These are phyloP conservation scores for Drosophila murphyi DNA, from an alignment of 1,140 invertebrate species.

Conservation along the genomic window DNA sequence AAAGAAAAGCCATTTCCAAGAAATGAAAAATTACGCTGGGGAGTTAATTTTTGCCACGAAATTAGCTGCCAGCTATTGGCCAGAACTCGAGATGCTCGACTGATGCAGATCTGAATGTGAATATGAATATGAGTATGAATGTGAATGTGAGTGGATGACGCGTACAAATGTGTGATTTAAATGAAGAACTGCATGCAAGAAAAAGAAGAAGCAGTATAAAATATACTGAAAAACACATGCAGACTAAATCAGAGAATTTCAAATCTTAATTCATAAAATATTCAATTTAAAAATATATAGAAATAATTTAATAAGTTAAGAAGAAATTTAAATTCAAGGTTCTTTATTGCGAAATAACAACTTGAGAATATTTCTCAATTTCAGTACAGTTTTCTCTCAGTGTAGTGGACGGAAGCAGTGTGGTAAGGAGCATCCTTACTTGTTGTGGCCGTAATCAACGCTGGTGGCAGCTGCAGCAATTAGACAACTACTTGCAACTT, in stretches of 20 bases:
- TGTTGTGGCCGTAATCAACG: slow-evolving; percentile 1
- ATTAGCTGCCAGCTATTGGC: slow-evolving; percentile 74
- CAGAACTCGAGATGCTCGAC: slow-evolving; percentile 15
- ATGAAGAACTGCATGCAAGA: slow-evolving; percentile 55
- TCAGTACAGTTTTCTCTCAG: neutral
- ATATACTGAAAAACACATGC: neutral
- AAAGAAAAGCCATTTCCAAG: slow-evolving; percentile 63
- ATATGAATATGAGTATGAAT: slow-evolving; percentile 13
- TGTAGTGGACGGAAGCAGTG: neutral
- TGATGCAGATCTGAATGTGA: slow-evolving; percentile 28
- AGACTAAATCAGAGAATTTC: too few species aligned
- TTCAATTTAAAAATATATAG: neutral
- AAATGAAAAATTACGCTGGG: slow-evolving; percentile 81
- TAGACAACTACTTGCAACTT: slow-evolving; percentile 25
- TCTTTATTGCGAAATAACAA: too few species aligned
- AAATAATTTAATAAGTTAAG: too few species aligned
- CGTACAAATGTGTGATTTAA: slow-evolving; percentile 77
- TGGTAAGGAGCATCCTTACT: neutral
- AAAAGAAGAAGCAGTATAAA: neutral
- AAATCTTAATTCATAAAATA: too few species aligned
- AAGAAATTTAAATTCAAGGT: neutral
- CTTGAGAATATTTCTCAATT: neutral
- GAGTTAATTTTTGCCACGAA: slow-evolving; percentile 79
- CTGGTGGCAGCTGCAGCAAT: slow-evolving; percentile 36
- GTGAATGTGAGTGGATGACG: slow-evolving; percentile 53